Percentiles rank a stretch among this genome's conserved stretches.
Conservation (phyloP, 2,113 vertebrate genomes). For the Jacana jacana region DNA sequence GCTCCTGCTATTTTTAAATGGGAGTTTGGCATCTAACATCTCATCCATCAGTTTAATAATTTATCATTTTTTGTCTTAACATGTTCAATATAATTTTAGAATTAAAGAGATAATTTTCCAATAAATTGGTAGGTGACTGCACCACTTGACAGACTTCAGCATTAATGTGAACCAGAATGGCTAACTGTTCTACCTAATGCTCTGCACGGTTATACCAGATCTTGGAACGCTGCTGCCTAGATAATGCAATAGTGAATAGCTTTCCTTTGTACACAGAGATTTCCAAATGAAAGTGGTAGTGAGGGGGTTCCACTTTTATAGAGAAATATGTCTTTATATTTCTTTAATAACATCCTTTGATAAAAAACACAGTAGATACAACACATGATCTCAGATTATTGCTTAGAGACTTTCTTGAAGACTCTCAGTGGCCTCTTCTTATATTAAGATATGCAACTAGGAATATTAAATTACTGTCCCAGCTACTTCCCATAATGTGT, state of each 20-base stretch:
- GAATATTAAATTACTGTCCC: slow-evolving; percentile 24
- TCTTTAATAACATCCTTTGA: slow-evolving; percentile 17
- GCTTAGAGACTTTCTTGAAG: slow-evolving; percentile 15
- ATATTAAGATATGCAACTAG: background rate
- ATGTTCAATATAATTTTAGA: background rate
- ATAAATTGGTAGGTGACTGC: background rate
- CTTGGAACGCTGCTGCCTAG: background rate
- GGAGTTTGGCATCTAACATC: background rate
- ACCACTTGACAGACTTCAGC: background rate
- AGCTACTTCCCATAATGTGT: slow-evolving; percentile 29
- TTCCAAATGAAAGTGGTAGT: background rate
- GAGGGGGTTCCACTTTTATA: background rate
- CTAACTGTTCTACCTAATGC: background rate
- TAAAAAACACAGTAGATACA: slow-evolving; percentile 10
- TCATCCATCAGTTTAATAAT: background rate
- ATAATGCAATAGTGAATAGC: background rate
- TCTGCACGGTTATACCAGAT: background rate
- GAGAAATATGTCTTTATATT: background rate
- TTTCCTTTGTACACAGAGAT: background rate
- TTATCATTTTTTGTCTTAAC: background rate
- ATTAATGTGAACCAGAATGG: rapidly evolving
- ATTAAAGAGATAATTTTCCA: background rate
- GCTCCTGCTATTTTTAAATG: background rate
- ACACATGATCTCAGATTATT: background rate
- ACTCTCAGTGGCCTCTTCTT: background rate